Base-by-base conservation (phyloP, 2,113 vertebrate genomes). In the Agapornis roseicollis region DNA sequence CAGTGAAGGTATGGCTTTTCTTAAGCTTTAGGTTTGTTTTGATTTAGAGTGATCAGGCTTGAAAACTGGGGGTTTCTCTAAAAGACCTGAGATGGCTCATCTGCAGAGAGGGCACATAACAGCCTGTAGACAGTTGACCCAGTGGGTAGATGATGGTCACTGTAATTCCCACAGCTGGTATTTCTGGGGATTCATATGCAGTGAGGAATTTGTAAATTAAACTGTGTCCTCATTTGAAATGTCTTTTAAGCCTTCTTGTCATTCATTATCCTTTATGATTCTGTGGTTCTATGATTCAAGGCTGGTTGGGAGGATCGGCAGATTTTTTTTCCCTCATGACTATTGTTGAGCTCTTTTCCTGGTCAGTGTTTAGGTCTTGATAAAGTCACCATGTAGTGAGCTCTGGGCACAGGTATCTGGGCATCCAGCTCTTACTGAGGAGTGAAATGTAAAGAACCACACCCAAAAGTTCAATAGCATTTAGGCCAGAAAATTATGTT, bases 321-420 rank as follows among this genome's bases (percentile, higher is more conserved):
- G 17, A 18, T 33, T 33, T 68, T 33, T 78, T 65, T 4, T 0
- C 2, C 4, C 8, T 9, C 7, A 0, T 44, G 25, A 27, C 29
- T 55, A 13, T 37, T 76, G 12, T 17, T 17, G 71, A 58, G 22
- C n/a, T 77, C 19, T 66, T 46, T 64, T 80, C 71, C 37, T 44
- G 41, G 27, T 89, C 49, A 33, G 31, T 17, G 5, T 31, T 46
- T 39, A 35, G 55, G 35, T 37, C 50, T 88, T 42, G 53, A 0
- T 52, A 11, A 31, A 49, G 31, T 70, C 65, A 52, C 31, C 35
- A 6, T 7, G 42, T 68, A 18, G 23, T 68, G 64, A 66, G 17
- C 3, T 8, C 10, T 87, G 68, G 65, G 12, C 41, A 68, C 24
- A 4, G 25, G 52, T 29, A 17, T 82, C 28, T 41, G 85, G 27